Base-by-base conservation (phyloP, 1,140 invertebrate genomes). In the Mycetomoellerius zeteki region DNA sequence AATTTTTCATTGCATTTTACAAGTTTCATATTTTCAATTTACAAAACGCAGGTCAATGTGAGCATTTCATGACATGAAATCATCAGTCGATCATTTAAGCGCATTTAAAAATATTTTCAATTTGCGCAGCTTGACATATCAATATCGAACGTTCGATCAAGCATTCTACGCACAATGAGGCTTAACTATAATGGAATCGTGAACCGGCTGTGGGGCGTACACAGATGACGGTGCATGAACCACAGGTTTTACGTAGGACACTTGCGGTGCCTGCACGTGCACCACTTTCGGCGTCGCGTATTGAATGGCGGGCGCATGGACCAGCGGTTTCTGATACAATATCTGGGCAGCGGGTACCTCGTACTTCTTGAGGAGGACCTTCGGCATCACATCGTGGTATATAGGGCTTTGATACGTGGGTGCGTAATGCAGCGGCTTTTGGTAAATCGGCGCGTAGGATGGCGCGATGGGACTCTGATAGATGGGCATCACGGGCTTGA, bases 161-260 rank as follows among this genome's bases (percentile, higher is more conserved):
- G 62, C 43, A 24, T 52, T 78, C 6, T 72, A 65, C 10, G 3
- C 47, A 43, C 90, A 91, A 50, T 73, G 62, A 16, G 90, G 89
- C 21, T 91, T 91, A 12, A 86, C 54, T 73, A 87, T 72, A 54
- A 73, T 24, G 24, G 89, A 60, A 14, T 82, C 60, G 21, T 87
- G 86, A 19, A 78, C 33, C 0, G 88, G 87, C 30, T 75, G 58
- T 19, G 10, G 88, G 30, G 47, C 89, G 85, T 7, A 92, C 52
- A 91, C 12, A 0, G 92, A 87, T 5, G 86, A 73, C 7, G 88
- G 85, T 0, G 86, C 60, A n/a, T 89, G 89, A 8, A 78, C 78
- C 14, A 90, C 69, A 27, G 91, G 90, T 47, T 94, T 92, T 6
- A 91, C 86, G 37, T 93, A 93, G 19, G 90, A 91, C 24, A 93